phyloP scores from a whole-genome alignment of 2,888 invertebrate genomes.

The Nipponacmea schrenckii region DNA sequence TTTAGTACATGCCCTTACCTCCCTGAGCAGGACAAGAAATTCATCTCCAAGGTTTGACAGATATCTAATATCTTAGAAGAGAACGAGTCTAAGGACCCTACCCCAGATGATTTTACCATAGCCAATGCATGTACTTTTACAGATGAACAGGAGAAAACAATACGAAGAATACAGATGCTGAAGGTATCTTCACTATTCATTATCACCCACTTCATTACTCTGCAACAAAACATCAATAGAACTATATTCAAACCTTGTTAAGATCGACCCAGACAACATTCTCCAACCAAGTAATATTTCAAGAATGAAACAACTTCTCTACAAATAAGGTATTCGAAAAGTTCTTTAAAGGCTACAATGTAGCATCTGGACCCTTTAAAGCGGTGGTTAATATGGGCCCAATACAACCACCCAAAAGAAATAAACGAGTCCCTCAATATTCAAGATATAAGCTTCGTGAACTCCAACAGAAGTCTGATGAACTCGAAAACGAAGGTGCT shows the following conservation, averaged over 20 bases:
- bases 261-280: too few species aligned
- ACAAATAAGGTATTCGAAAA: slow-evolving; percentile 28
- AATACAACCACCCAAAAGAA: too few species aligned
- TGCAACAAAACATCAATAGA: too few species aligned
- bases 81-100: neutral
- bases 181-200: too few species aligned
- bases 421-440: neutral
- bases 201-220: too few species aligned
- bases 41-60: slow-evolving; percentile 18
- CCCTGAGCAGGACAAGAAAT: slow-evolving; percentile 26
- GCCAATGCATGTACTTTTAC: neutral
- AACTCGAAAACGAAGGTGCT: slow-evolving; percentile 33
- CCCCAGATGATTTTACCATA: neutral
- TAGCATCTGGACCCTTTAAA: slow-evolving; percentile 15
- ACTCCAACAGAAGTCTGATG: slow-evolving; percentile 30
- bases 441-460: neutral
- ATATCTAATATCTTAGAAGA: slow-evolving; percentile 5
- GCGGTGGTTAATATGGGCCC: too few species aligned
- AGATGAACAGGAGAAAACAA: too few species aligned
- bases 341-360: slow-evolving; percentile 26
- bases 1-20: slow-evolving; percentile 27
- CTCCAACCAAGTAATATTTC: too few species aligned
- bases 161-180: too few species aligned
- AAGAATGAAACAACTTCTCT: too few species aligned
- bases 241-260: too few species aligned